Percentiles rank a stretch among this genome's conserved stretches.
phyloP scores from a whole-genome alignment of 2,113 vertebrate species.

The Tonatia bakeri region DNA sequence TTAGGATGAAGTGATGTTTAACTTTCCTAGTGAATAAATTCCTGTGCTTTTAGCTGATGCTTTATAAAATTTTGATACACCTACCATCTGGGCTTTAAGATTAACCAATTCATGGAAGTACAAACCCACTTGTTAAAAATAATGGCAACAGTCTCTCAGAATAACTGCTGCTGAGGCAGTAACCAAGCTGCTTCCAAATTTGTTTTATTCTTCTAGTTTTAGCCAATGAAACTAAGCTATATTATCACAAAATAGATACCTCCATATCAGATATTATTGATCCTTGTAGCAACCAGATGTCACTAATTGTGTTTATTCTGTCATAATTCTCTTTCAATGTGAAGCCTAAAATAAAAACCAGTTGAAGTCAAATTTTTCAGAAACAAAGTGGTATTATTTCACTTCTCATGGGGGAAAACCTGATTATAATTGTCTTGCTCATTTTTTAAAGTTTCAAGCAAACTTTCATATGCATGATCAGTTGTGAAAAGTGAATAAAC shows the following conservation, averaged over 20 bases:
- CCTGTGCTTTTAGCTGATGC: background rate
- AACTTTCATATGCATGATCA: background rate
- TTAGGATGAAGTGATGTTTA: background rate
- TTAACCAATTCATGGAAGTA: constrained; percentile 37
- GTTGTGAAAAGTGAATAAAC: background rate
- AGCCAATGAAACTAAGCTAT: constrained; percentile 1
- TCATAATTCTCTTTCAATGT: background rate
- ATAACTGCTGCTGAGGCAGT: background rate
- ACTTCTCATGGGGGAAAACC: background rate
- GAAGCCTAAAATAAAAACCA: constrained; percentile 27
- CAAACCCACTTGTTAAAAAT: background rate
- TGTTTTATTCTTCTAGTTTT: background rate
- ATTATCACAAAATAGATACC: background rate
- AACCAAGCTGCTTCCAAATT: background rate
- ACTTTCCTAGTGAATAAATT: constrained; percentile 50
- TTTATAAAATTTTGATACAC: constrained; percentile 48
- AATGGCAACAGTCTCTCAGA: background rate
- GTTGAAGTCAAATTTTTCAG: background rate
- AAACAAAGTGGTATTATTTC: constrained; percentile 10
- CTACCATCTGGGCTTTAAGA: constrained; percentile 30
- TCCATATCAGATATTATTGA: background rate
- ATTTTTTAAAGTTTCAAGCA: background rate
- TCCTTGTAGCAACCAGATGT: constrained; percentile 41
- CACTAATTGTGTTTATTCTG: constrained; percentile 26
- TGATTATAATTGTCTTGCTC: background rate